Evolutionary conservation across 1,140 invertebrate species (phyloP).

Genomic region (Ylistrum balloti): DNA sequence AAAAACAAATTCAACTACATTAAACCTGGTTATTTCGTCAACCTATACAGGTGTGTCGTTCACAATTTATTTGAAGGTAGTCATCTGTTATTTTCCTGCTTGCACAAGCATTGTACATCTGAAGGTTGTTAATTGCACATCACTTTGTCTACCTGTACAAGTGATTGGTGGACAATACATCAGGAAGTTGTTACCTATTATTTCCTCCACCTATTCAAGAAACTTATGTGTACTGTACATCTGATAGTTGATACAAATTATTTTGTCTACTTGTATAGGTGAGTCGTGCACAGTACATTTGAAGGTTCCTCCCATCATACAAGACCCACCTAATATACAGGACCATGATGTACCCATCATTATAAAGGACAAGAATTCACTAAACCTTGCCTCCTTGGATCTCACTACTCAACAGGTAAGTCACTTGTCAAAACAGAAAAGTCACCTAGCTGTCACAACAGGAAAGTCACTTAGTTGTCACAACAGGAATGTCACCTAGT

Average conservation of each 20-base stretch:
- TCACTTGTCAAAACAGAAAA: constrained; percentile 33
- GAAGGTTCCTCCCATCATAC: constrained; percentile 82
- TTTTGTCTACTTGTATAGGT: constrained; percentile 61
- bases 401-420: constrained; percentile 91
- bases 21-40: constrained; percentile 44
- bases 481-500: too few relatives aligned
- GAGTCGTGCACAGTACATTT: constrained; percentile 83
- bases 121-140: constrained; percentile 83
- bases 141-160: too few relatives aligned
- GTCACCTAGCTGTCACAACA: too few relatives aligned
- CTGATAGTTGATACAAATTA: too few relatives aligned
- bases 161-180: too few relatives aligned
- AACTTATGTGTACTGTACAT: too few relatives aligned
- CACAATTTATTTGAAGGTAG: constrained; percentile 79
- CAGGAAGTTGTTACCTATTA: too few relatives aligned
- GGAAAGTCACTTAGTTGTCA: too few relatives aligned
- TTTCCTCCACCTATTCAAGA: too few relatives aligned
- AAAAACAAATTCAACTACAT: too few relatives aligned
- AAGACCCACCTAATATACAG: constrained; percentile 88
- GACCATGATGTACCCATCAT: constrained; percentile 97
- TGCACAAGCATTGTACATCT: too few relatives aligned
- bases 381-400: constrained; percentile 89
- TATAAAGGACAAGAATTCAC: constrained; percentile 84
- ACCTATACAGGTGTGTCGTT: constrained; percentile 81
- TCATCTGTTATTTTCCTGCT: constrained; percentile 41